Evolutionary conservation across 2,888 invertebrate species (phyloP), one percentile per base, ranked within the genome.

Genomic region (Campoplex nolae): DNA sequence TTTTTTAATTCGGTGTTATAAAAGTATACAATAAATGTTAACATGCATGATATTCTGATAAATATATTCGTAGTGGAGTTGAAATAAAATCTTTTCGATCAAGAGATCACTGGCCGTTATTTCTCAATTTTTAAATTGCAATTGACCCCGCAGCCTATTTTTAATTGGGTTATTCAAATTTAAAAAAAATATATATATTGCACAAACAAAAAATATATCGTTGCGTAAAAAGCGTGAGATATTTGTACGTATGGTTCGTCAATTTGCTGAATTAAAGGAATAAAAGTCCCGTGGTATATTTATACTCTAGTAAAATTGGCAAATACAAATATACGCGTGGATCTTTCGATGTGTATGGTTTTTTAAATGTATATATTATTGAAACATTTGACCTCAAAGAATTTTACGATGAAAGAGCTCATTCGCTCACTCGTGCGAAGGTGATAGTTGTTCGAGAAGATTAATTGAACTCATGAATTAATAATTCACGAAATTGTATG

Each of bases 401-500:
- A 56, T 85, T 77, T 32, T 45, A 45, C 51, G 71, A 71, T 11
- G 18, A 70, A 48, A 70, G 58, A 71, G 54, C 62, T 16, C 38
- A 35, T 38, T 76, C 70, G 58, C 28, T 54, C 13, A 18, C 2
- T 13, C 28, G 38, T 65, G 48, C 45, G 65, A 28, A 54, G 62
- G 71, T n/a, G 58, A 58, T 76, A 83, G 45, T 83, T 71, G 70
- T 77, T 70, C 62, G 51, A 18, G n/a, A 71, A 70, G 76, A 83
- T 83, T 77, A 70, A 83, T 83, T 35, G 62, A 77, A 32, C 35
- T 71, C 51, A 51, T 28, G 70, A 51, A 77, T 71, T 71, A 54
- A 62, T 77, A 77, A 82, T 77, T 71, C 48, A 62, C 56, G 35
- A 74, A 74, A 79, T 68, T 65, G 51, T 48, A 70, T 76, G 76